A percentile compares a stretch with the other conserved stretches of the same genome.
Conservation (phyloP, 2,888 invertebrate genomes). For the Ganaspis brasiliensis region DNA sequence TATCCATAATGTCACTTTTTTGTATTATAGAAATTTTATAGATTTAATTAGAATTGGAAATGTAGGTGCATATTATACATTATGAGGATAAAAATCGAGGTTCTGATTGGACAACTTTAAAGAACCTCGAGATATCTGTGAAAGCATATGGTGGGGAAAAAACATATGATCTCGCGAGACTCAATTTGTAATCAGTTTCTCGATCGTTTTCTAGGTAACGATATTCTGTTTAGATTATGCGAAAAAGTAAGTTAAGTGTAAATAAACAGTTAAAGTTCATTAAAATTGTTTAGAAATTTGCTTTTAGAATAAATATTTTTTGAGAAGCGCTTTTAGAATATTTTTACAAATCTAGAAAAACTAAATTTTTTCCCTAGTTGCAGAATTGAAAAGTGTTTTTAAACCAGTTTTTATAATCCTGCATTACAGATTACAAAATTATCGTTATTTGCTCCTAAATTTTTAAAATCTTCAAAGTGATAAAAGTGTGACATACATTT, state of each 20-base stretch:
- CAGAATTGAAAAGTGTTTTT: too few species aligned
- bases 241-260: not conserved
- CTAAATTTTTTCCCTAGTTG: too few species aligned
- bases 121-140: slow-evolving; percentile 18
- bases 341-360: too few species aligned
- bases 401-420: too few species aligned
- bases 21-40: not conserved
- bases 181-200: slow-evolving; percentile 26
- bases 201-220: not conserved
- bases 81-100: not conserved
- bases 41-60: not conserved
- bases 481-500: too few species aligned
- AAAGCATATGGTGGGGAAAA: slow-evolving; percentile 28
- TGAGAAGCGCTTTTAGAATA: too few species aligned
- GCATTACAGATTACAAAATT: too few species aligned
- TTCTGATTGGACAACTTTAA: slow-evolving; percentile 7
- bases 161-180: not conserved
- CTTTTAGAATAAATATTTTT: too few species aligned
- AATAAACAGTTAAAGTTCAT: not conserved
- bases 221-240: not conserved
- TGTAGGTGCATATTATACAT: not conserved
- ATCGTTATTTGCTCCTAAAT: too few species aligned
- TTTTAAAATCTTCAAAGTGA: too few species aligned
- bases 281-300: not conserved
- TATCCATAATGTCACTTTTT: not conserved